Base-by-base conservation (phyloP, 2,888 invertebrate species). In the Tyria jacobaeae region DNA sequence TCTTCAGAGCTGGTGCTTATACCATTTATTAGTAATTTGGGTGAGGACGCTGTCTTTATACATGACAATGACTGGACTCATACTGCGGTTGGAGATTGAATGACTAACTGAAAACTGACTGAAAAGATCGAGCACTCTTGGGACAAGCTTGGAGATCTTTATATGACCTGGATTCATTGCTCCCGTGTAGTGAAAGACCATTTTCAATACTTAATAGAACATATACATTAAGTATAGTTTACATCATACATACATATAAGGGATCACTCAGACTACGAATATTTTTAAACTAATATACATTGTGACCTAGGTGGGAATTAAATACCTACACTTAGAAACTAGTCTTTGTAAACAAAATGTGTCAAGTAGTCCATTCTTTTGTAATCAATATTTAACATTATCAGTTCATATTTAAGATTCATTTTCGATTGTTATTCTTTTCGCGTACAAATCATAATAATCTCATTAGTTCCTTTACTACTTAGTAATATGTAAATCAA, bases 341-440 rank as follows among this genome's bases (percentile, higher is more conserved):
- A 81, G 54, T 76, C 76, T 79, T 79, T 79, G 78, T 69, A 63
- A 70, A 70, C 57, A 60, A 54, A 64, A 57, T 64, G 66, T 71
- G 58, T 59, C 15, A 51, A 24, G 15, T 24, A 35, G 14, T 1
- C 21, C 21, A 15, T 53, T 10, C 25, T 39, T 39, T 10, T 12
- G n/a, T 27, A 39, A 53, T n/a, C 25, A 53, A 60, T 1, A 54
- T 21, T 52, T 10, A 31, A 60, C 49, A 39, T 41, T 60, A 60
- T n/a, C 1, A 7, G 31, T 25, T 12, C 49, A 31, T 12, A 15
- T 6, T 49, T 49, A 64, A 25, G 27, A 34, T 64, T 41, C 14
- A 54, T 54, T 54, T 56, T 27, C 39, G n/a, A 31, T 53, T 25
- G n/a, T 24, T 17, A 24, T 15, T 31, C 4, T 24, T 24, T 52